Base-by-base conservation (phyloP, 35 echinoderm and acorn worm genomes). In the Eucidaris tribuloides region DNA sequence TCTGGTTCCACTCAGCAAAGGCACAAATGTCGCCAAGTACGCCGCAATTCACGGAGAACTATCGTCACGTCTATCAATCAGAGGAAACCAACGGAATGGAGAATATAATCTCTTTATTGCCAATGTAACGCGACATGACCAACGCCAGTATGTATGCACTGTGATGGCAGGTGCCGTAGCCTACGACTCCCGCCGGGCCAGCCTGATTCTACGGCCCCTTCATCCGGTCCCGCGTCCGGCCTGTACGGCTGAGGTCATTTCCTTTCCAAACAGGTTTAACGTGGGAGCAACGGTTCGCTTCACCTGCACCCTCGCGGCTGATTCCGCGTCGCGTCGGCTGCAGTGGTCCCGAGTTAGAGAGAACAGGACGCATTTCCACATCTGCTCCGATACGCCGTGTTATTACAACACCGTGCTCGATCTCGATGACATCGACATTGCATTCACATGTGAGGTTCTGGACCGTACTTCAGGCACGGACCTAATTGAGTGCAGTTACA, bases 141-240 rank as follows among this genome's bases (percentile, higher is more conserved):
- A 74, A n/a, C 24, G 40, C 9, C 68, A 74, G 37, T 74, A 74
- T 41, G 29, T 74, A 25, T 74, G 68, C n/a, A 17, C 68, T 74
- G 68, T 36, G 1, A 41, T 74, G 11, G 44, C 68, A 74, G 68
- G 44, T 23, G 24, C 0, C 14, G 9, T 5, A 6, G 36, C 5
- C 1, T 44, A 35, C 37, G 68, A 74, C 44, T 74, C 68, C 2
- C 38, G 5, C 2, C 38, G 9, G 25, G 68, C 68, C 33, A 74
- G 34, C 5, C 68, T 74, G 14, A 42, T 44, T 2, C 5, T 74
- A 24, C 65, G 33, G n/a, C 65, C 65, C 9, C 23, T 27, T 17
- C 23, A 33, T 37, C 64, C 35, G 2, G 33, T 40, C 22, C 35
- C 66, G 7, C 37, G 37, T 23, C 66, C 36, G 0, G 68, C 68